A percentile compares a stretch with the other conserved stretches of the same genome.
Evolutionary conservation across 2,797 vertebrate genomes (phyloP).

Genomic region (Melanogrammus aeglefinus): DNA sequence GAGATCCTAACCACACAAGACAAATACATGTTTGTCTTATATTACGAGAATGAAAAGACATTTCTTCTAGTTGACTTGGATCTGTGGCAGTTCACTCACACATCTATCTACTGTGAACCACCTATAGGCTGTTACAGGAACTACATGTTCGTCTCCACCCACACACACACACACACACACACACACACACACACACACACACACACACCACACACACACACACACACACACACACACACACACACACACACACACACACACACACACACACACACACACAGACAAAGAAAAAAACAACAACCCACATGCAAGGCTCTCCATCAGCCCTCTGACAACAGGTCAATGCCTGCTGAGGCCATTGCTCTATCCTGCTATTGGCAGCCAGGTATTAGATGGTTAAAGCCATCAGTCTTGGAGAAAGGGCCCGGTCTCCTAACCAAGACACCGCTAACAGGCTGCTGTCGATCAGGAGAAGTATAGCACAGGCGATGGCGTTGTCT

Average conservation of each 20-base stretch:
- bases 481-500: neutral
- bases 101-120: no score
- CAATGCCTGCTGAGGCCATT: constrained; percentile 60
- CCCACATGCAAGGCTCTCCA: constrained; percentile 32
- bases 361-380: constrained; percentile 49
- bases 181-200: neutral
- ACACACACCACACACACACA: constrained; percentile 12
- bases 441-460: constrained; percentile 27
- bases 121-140: no score
- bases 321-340: constrained; percentile 58
- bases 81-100: no score
- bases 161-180: constrained; percentile 11
- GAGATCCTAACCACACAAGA: no score
- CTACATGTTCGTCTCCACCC: no score
- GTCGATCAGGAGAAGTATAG: constrained; percentile 22
- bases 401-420: constrained; percentile 55
- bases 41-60: no score
- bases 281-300: neutral
- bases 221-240: neutral
- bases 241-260: constrained; percentile 12
- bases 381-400: constrained; percentile 63
- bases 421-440: constrained; percentile 23
- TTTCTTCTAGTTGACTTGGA: no score
- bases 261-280: no score
- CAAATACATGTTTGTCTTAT: no score